phyloP scores from a whole-genome alignment of 2,113 vertebrate species.

The Erythrocercus mccallii region DNA sequence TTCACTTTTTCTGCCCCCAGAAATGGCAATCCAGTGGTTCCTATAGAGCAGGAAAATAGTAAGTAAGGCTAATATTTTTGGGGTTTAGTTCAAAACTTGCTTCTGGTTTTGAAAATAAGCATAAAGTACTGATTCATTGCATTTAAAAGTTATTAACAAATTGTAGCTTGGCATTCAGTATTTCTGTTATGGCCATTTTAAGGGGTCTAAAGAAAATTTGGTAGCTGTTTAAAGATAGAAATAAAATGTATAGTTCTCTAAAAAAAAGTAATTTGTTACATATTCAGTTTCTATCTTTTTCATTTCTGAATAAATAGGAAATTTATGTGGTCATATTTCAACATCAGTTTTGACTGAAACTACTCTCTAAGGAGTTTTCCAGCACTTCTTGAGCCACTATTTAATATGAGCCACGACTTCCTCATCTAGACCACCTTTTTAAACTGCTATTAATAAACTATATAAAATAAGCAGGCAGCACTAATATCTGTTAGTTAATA shows the following conservation, averaged over 20 bases:
- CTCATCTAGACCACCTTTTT: background rate
- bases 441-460: background rate
- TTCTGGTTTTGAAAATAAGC: conserved; percentile 1
- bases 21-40: conserved; percentile 82
- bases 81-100: background rate
- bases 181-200: background rate
- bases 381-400: background rate
- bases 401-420: background rate
- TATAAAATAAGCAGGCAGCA: background rate
- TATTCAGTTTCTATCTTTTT: background rate
- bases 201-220: background rate
- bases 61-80: conserved; percentile 48
- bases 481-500: background rate
- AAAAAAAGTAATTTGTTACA: background rate
- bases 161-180: background rate
- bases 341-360: background rate
- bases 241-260: background rate
- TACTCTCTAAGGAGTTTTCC: background rate
- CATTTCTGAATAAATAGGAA: background rate
- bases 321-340: background rate
- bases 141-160: background rate
- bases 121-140: background rate
- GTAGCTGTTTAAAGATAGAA: background rate
- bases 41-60: conserved; percentile 83
- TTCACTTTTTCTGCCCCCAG: conserved; percentile 71